Base-by-base conservation (phyloP, 92 coral and sea anemone genomes). In the Siderastrea radians region DNA sequence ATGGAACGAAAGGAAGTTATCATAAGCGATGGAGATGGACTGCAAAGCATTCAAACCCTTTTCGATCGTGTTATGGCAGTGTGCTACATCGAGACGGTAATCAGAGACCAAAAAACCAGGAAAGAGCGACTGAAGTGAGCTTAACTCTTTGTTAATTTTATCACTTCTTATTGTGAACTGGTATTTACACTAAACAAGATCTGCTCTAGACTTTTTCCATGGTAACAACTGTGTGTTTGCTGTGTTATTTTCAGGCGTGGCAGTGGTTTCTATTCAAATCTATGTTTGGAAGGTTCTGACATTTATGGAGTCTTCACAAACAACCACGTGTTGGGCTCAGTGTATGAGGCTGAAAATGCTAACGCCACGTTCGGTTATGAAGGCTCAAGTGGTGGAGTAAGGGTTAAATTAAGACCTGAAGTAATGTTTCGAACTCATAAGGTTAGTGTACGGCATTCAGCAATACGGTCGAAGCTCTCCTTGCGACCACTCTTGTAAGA, bases 271-370 rank as follows among this genome's bases (percentile, higher is more conserved):
- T 94, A 92, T 86, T 90, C 96, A 3, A 86, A 76, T 50, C 92
- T 94, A 11, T 69, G 17, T 44, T 50, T 91, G 78, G 79, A 88
- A 49, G 89, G 87, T 1, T 48, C 43, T 6, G 88, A 70, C 4
- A 78, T 73, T 66, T 73, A 76, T 47, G 98, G 99, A 1, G 92
- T 97, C n/a, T 94, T 97, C 49, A 97, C 99, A 1, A 95, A 95
- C 82, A 85, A 97, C 88, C 99, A 97, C 93, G 99, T 97, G 69
- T 64, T 97, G 68, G 75, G 88, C 9, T 79, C 92, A 46, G 58
- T 15, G 19, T 71, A 38, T 2, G 98, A 97, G 58, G 98, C 98
- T 14, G 55, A 70, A 9, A 64, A 53, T 19, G 98, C 96, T 46
- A 71, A 74, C 52, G 98, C 96, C 38, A 82, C 93, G 12, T 97